Base-by-base conservation (phyloP, 2,797 vertebrate genomes). In the Leucoraja ocellata region DNA sequence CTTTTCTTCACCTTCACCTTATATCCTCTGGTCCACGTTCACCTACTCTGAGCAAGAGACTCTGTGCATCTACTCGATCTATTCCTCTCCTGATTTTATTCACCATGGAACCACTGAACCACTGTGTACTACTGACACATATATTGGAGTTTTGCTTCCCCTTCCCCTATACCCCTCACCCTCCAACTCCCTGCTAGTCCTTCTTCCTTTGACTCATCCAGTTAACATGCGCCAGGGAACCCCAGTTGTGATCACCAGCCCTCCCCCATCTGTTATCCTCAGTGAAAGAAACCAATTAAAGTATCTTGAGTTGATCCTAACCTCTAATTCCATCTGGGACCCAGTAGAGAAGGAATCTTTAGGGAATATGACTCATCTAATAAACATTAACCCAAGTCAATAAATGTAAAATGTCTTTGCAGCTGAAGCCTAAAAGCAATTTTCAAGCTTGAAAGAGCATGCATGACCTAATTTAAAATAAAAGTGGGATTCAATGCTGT, bases 361-460 rank as follows among this genome's bases (percentile, higher is more conserved):
- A 13, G 25, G 68, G 68, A 91, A 74, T 74, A 74, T 74, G 90
- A 91, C 68, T 91, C 88, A 91, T 18, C 88, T 91, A 91, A 91
- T 73, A 25, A 39, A 36, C 71, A 73, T 91, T 71, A 91, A 23
- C 7, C 36, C 16, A 73, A 46, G 32, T 91, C 88, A 91, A 71
- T 73, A 39, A 73, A 91, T 23, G 88, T 25, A 13, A 39, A 25
- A 73, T 39, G 68, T 71, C 88, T 91, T 54, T 91, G 90, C 68
- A 91, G 90, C 36, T 28, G 39, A 71, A 73, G 46, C 10, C 68
- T 73, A 46, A 18, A 91, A 39, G 63, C 7, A 68, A 91, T 46
- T 91, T 71, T 73, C 36, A 74, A 91, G 36, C 61, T 68, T 36
- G 88, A 23, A 73, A 25, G 65, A 25, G 68, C 21, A 25, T 74